Evolutionary conservation across 2,888 invertebrate genomes (phyloP).

Genomic region (Phaonia tiefii): DNA sequence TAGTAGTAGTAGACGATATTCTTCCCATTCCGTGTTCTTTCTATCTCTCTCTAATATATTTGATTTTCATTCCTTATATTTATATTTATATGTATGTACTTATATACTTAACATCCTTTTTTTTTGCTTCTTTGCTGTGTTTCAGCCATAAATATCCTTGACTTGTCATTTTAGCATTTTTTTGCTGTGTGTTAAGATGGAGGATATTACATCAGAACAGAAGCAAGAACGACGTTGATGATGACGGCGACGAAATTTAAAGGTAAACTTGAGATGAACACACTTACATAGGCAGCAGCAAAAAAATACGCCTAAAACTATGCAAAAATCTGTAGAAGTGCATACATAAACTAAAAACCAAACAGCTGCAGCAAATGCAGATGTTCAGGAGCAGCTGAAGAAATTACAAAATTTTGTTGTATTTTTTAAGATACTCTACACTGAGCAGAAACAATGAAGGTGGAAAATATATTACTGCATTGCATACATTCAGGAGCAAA

Average conservation of each 20-base stretch:
- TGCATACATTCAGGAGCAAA: too few relatives aligned
- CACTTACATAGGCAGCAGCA: not conserved
- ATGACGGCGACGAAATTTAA: conserved; percentile 27
- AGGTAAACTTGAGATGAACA: conserved; percentile 53
- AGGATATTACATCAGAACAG: conserved; percentile 36
- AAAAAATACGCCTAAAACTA: conserved; percentile 48
- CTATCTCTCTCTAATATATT: conserved; percentile 4
- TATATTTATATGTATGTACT: not conserved
- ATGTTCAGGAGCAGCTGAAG: too few relatives aligned
- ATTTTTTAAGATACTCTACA: too few relatives aligned
- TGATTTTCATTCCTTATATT: not conserved
- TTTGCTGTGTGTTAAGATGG: conserved; percentile 13
- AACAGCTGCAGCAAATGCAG: not conserved
- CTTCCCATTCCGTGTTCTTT: too few relatives aligned
- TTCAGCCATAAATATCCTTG: conserved; percentile 61
- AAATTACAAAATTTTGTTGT: too few relatives aligned
- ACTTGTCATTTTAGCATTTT: conserved; percentile 54
- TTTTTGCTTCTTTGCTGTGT: conserved; percentile 36
- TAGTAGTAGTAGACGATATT: too few relatives aligned
- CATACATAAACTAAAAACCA: not conserved
- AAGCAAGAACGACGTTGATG: not conserved
- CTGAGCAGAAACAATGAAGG: too few relatives aligned
- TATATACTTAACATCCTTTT: conserved; percentile 22
- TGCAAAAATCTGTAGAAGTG: conserved; percentile 23
- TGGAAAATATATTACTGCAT: too few relatives aligned